Base-by-base conservation (phyloP, 1,140 invertebrate species). In the Solenopsis invicta region DNA sequence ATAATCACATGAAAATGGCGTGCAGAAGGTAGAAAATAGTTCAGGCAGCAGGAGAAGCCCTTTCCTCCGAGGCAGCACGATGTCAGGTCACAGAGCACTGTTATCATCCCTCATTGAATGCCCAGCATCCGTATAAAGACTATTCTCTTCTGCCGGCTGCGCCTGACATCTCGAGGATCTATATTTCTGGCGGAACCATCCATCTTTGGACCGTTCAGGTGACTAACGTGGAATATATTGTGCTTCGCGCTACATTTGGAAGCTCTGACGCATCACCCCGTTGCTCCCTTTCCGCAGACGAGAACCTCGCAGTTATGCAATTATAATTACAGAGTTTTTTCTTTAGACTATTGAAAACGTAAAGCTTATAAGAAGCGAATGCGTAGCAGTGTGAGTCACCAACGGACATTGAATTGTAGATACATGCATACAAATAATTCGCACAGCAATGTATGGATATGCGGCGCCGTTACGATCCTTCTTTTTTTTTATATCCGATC, bases 81-180 rank as follows among this genome's bases (percentile, higher is more conserved):
- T 66, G 75, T 81, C 62, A 74, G 37, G 54, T 86, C 82, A 72
- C 69, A 74, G 66, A 71, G 64, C 21, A 61, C 67, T 89, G 61
- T 89, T 78, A 74, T 77, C 86, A 75, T 78, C 56, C 77, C 56
- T 90, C 89, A 77, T 89, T 74, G 89, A 89, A 81, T 89, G 76
- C 48, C 54, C 87, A 87, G 85, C 64, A 87, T 82, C 76, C 84
- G 64, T 89, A 56, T 81, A 71, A 81, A 90, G 72, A 89, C 88
- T 87, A 87, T 89, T 89, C 56, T 62, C 71, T 90, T 84, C 85
- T 80, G 24, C 76, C 45, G 76, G 52, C 45, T 87, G 77, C 50
- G 45, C 24, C 34, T 62, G 77, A 87, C 85, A 74, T 87, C 69
- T 71, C 82, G 29, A 69, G 69, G 54, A 75, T 75, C 82, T 64